Evolutionary conservation across 2,888 invertebrate genomes (phyloP).

Genomic region (Autographa gamma): DNA sequence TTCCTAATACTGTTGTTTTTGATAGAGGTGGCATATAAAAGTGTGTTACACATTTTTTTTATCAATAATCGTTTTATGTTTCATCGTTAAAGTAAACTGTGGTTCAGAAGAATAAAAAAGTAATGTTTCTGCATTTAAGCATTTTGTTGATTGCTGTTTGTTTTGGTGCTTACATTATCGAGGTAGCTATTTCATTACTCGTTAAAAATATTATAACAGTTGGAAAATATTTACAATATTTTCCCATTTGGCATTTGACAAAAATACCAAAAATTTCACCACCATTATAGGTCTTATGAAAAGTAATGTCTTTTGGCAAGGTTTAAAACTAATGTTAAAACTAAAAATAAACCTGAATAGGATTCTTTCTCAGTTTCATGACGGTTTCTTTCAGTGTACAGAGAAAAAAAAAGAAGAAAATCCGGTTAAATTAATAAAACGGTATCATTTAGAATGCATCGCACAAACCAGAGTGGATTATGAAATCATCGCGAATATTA

Average conservation of each 20-base stretch:
- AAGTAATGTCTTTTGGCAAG: no score
- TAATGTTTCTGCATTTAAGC: background rate
- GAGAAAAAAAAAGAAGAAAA: background rate
- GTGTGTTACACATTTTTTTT: background rate
- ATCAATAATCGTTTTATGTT: background rate
- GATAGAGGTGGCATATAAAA: conserved; percentile 9
- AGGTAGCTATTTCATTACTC: background rate
- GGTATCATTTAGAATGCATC: conserved; percentile 64
- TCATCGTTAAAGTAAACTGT: background rate
- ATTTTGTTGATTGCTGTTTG: background rate
- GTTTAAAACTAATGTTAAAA: no score
- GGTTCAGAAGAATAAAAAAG: background rate
- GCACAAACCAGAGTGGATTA: conserved; percentile 63
- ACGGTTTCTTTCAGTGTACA: background rate
- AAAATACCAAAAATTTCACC: no score
- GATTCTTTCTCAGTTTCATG: background rate
- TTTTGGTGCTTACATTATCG: background rate
- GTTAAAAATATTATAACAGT: no score
- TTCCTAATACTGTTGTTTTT: conserved; percentile 18
- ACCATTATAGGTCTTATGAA: no score
- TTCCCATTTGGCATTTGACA: no score
- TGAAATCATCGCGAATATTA: conserved; percentile 54
- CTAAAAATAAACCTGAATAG: no score
- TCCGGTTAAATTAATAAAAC: conserved; percentile 7
- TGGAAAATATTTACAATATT: background rate